Evolutionary conservation across 2,888 invertebrate genomes (phyloP).

Genomic region (Drosophila suboccidentalis): DNA sequence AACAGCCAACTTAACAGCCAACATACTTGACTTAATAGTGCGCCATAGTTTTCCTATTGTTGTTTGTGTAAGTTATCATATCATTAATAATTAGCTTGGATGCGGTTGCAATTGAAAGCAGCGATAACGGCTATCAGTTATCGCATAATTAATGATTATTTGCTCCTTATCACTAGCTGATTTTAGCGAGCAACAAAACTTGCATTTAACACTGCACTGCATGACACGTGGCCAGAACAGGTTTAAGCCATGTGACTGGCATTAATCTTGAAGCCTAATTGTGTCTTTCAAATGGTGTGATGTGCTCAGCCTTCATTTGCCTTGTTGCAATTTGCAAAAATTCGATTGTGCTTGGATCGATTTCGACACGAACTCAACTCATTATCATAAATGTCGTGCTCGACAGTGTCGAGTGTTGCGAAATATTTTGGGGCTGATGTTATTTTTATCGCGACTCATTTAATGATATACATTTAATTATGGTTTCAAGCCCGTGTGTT

Average conservation of each 20-base stretch:
- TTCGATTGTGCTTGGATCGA: constrained; percentile 5
- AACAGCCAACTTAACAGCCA: not conserved
- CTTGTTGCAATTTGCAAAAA: constrained; percentile 12
- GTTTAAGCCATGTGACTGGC: constrained; percentile 18
- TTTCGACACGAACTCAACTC: constrained; percentile 34
- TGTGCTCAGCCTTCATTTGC: constrained; percentile 13
- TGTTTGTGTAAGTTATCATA: constrained; percentile 14
- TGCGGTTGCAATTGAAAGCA: constrained; percentile 29
- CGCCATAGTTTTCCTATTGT: not conserved
- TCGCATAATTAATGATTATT: constrained; percentile 25
- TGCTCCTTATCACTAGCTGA: constrained; percentile 16
- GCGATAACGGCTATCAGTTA: constrained; percentile 16
- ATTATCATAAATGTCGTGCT: constrained; percentile 32
- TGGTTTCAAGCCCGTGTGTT: constrained; percentile 28
- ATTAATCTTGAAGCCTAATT: constrained; percentile 13
- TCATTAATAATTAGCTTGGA: constrained; percentile 19
- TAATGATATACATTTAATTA: constrained; percentile 45
- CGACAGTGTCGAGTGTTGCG: constrained; percentile 4
- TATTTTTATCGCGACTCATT: constrained; percentile 20
- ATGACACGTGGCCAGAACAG: constrained; percentile 32
- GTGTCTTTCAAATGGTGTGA: not conserved
- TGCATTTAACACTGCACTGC: constrained; percentile 15
- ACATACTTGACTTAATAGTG: not conserved
- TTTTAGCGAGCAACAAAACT: not conserved
- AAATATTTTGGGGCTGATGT: not conserved